Evolutionary conservation across 2,888 invertebrate species (phyloP).

Genomic region (Folsomia manolachei): DNA sequence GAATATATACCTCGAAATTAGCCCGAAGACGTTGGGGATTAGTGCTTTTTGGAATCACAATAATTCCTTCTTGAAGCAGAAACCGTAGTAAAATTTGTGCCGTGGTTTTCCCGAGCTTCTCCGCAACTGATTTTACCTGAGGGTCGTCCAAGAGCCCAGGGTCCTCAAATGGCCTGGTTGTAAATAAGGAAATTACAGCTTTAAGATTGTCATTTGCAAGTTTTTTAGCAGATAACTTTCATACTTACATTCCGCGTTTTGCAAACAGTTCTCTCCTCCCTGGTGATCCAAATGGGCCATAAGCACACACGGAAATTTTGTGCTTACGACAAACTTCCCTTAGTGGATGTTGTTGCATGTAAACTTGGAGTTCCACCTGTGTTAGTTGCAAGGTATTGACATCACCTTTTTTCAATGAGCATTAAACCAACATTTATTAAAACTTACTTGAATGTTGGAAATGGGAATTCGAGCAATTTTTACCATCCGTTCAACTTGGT

Average conservation of each 20-base stretch:
- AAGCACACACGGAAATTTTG: constrained; percentile 31
- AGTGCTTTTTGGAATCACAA: constrained; percentile 80
- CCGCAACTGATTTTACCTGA: constrained; percentile 53
- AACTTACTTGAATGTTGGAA: constrained; percentile 56
- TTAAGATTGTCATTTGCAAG: background rate
- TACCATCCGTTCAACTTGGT: constrained; percentile 68
- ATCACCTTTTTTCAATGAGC: background rate
- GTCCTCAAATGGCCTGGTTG: constrained; percentile 31
- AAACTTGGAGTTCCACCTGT: constrained; percentile 44
- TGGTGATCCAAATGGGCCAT: constrained; percentile 55
- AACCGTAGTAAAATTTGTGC: constrained; percentile 75
- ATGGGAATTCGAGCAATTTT: constrained; percentile 64
- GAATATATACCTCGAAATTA: constrained; percentile 14
- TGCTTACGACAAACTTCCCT: constrained; percentile 34
- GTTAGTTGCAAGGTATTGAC: background rate
- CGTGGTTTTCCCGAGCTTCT: constrained; percentile 64
- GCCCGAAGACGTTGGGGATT: constrained; percentile 61
- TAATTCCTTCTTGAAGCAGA: constrained; percentile 67
- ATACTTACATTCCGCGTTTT: constrained; percentile 33
- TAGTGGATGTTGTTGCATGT: constrained; percentile 38
- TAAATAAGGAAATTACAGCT: constrained; percentile 8
- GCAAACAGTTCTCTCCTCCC: constrained; percentile 56
- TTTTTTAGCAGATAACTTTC: background rate
- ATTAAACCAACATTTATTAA: background rate
- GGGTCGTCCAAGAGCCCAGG: constrained; percentile 51